A percentile compares a stretch with the other conserved stretches of the same genome.
phyloP scores from a whole-genome alignment of 2,797 vertebrate species.

The Hoplostethus mediterraneus region DNA sequence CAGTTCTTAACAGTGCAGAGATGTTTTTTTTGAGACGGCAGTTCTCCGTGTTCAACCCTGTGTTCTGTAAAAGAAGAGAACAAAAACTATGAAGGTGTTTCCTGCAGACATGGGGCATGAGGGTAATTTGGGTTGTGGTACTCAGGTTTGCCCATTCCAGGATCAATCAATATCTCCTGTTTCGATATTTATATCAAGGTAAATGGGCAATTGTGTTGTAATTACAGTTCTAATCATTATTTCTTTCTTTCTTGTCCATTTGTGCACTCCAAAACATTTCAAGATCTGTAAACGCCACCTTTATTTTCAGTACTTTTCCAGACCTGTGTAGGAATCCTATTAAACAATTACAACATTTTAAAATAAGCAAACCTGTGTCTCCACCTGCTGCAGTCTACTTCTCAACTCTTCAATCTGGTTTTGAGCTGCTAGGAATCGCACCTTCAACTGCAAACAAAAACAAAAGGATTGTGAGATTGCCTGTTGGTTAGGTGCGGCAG shows the following conservation, averaged over 20 bases:
- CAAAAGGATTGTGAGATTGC: background rate
- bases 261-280: no score
- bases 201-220: no score
- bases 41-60: constrained; percentile 91
- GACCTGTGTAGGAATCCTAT: background rate
- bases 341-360: background rate
- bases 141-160: no score
- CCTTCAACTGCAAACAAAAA: constrained; percentile 85
- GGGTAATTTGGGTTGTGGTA: no score
- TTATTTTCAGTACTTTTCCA: background rate
- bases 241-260: no score
- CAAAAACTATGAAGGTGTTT: background rate
- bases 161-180: no score
- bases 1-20: constrained; percentile 94
- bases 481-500: no score
- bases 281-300: no score
- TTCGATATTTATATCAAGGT: no score
- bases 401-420: constrained; percentile 90
- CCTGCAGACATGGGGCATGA: background rate
- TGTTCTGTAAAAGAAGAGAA: constrained; percentile 84
- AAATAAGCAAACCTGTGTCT: constrained; percentile 86
- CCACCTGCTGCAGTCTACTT: constrained; percentile 89
- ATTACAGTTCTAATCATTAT: no score
- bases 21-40: constrained; percentile 95
- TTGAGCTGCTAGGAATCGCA: constrained; percentile 91